phyloP scores from a whole-genome alignment of 2,113 vertebrate genomes.

The Megalops atlanticus region DNA sequence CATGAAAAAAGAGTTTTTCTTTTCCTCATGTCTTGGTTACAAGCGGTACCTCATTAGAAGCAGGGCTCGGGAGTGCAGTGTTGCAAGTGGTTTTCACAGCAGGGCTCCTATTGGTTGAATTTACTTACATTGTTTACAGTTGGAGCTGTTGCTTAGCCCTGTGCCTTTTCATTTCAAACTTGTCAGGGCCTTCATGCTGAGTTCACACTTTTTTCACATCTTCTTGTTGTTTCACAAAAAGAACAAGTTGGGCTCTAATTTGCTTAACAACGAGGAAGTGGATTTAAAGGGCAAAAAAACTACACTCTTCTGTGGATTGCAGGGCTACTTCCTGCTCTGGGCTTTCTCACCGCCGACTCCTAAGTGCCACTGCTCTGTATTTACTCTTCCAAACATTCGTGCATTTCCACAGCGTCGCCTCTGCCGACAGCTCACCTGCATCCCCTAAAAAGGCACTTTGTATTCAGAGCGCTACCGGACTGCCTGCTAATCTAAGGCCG shows the following conservation, averaged over 20 bases:
- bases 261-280: neutral
- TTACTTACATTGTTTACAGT: neutral
- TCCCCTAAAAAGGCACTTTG: slow-evolving; percentile 39
- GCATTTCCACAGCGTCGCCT: slow-evolving; percentile 31
- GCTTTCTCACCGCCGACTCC: slow-evolving; percentile 1
- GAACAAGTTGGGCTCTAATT: neutral
- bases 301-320: neutral
- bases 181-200: neutral
- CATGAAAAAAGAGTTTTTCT: neutral
- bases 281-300: slow-evolving; percentile 18
- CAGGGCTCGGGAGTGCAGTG: neutral
- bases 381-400: slow-evolving; percentile 4
- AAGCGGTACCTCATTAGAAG: slow-evolving; percentile 3
- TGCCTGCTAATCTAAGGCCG: slow-evolving; percentile 56
- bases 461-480: slow-evolving; percentile 47
- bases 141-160: neutral
- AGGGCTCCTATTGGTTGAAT: neutral
- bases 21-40: neutral
- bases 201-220: neutral
- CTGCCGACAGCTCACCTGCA: slow-evolving; percentile 25
- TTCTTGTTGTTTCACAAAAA: neutral
- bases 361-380: neutral
- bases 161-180: slow-evolving; percentile 27
- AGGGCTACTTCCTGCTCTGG: neutral
- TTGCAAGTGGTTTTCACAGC: neutral